phyloP scores from a whole-genome alignment of 2,113 vertebrate genomes.

The Laticauda colubrina region DNA sequence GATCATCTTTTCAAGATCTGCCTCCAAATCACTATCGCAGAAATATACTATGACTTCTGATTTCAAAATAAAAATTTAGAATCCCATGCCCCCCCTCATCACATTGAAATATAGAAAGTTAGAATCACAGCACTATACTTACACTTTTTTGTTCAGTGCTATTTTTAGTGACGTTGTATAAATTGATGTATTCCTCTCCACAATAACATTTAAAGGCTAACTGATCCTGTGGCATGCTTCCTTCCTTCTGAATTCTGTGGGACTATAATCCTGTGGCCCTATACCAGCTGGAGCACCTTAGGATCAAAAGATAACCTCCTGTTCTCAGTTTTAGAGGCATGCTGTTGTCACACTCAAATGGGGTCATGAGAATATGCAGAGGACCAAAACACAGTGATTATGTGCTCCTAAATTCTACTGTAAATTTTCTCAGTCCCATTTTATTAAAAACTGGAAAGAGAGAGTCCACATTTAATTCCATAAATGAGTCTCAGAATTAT shows the following conservation, averaged over 20 bases:
- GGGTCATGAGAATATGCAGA: not conserved
- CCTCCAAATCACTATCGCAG: not conserved
- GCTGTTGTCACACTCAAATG: not conserved
- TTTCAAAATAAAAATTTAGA: not conserved
- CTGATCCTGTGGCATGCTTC: not conserved
- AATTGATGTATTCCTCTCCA: not conserved
- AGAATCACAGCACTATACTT: not conserved
- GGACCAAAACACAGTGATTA: not conserved
- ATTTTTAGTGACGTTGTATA: not conserved
- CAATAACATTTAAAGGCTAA: not conserved
- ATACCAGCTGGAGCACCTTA: not conserved
- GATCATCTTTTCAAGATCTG: not conserved
- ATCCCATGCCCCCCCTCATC: not conserved
- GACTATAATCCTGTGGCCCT: not conserved
- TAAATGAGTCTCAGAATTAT: not conserved
- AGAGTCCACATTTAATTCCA: not conserved
- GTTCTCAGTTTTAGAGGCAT: not conserved
- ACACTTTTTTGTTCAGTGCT: not conserved
- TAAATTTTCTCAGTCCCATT: not conserved
- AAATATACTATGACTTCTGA: not conserved
- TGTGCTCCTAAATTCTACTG: not conserved
- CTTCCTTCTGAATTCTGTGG: not conserved
- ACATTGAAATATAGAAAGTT: not conserved
- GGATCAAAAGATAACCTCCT: not conserved
- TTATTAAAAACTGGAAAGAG: not conserved